Conservation (phyloP, 2,797 vertebrate genomes). For the Hydrolagus colliei region DNA sequence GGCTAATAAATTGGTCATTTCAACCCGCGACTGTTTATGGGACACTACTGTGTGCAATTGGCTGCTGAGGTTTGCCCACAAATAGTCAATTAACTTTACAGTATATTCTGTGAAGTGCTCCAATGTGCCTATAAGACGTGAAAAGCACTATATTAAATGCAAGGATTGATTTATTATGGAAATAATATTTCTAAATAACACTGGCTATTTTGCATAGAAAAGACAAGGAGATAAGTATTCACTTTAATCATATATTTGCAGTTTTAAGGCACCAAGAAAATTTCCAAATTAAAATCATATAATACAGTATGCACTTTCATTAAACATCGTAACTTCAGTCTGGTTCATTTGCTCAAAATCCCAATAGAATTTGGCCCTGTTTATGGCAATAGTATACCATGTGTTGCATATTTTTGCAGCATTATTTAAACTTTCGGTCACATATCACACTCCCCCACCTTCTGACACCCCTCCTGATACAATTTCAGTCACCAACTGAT, state of each 20-base stretch:
- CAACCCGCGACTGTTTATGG: too few relatives aligned
- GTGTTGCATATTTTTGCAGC: background rate
- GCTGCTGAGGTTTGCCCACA: too few relatives aligned
- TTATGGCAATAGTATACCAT: background rate
- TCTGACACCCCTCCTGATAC: background rate
- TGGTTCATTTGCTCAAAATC: background rate
- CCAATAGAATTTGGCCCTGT: background rate
- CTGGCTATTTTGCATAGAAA: background rate
- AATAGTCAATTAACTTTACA: too few relatives aligned
- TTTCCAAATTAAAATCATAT: background rate
- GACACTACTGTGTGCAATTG: too few relatives aligned
- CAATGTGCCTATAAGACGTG: too few relatives aligned
- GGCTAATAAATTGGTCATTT: too few relatives aligned
- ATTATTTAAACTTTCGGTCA: background rate
- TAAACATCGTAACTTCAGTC: background rate
- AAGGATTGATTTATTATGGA: too few relatives aligned
- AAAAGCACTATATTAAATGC: too few relatives aligned
- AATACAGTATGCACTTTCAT: background rate
- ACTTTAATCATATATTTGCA: background rate
- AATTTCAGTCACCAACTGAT: background rate
- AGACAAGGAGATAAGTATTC: background rate
- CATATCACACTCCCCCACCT: background rate
- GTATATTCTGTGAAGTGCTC: too few relatives aligned
- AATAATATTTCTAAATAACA: too few relatives aligned
- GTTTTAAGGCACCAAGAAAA: background rate